Evolutionary conservation across 2,797 vertebrate species (phyloP).

Genomic region (Cuniculus paca): DNA sequence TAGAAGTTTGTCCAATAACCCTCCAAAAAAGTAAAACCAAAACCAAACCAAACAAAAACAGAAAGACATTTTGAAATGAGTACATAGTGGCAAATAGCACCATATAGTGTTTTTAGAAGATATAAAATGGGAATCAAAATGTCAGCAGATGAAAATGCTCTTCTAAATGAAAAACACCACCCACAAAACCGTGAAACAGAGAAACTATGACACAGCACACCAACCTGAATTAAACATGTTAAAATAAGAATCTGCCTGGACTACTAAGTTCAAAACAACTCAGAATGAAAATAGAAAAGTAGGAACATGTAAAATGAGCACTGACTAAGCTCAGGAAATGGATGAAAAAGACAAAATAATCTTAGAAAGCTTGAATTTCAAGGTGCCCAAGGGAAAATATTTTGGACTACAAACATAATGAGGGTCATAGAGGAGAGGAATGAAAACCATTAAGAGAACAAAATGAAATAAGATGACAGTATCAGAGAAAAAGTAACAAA

Average conservation of each 20-base stretch:
- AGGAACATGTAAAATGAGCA: background rate
- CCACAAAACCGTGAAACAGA: background rate
- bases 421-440: background rate
- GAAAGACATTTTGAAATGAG: background rate
- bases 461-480: background rate
- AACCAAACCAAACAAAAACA: background rate
- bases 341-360: conserved; percentile 35
- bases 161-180: background rate
- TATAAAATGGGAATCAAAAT: background rate
- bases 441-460: conserved; percentile 13
- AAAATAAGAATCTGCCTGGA: background rate
- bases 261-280: background rate
- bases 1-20: background rate
- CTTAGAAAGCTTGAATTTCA: conserved; percentile 16
- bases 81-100: background rate
- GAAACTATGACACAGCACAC: background rate
- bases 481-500: background rate
- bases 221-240: background rate
- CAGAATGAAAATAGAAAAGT: background rate
- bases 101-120: background rate
- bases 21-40: background rate
- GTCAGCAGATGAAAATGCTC: background rate
- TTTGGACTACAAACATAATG: conserved; percentile 1
- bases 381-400: background rate
- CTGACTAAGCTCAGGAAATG: conserved; percentile 21